Evolutionary conservation across 2,888 invertebrate genomes (phyloP), one percentile per base, ranked within the genome.

Genomic region (Ectobius pallidus): DNA sequence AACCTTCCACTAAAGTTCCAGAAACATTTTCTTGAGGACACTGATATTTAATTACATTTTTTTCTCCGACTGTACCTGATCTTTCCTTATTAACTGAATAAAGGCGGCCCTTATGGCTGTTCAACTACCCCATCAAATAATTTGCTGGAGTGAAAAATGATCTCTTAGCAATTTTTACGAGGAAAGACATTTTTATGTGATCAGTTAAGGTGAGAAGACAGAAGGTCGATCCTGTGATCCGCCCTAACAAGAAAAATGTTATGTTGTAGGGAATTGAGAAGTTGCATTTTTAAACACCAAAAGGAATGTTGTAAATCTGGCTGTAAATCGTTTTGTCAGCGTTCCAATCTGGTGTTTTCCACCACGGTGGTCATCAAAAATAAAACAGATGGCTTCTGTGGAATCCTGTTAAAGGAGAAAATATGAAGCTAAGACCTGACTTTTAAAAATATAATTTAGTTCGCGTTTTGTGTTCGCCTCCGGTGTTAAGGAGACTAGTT

Each of bases 81-180:
- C 1, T 52, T 52, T 25, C 22, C 52, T 52, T 14, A 9, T 52
- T 9, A 25, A 52, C 9, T 0, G 14, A 25, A 11, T 11, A 25
- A 52, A 20, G 52, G 52, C 52, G 52, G 52, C 25, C 52, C 20
- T 7, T 9, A 6, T 52, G n/a, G 52, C 52, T 52, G 52, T 52
- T 25, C 52, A 22, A 16, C 25, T 63, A 39, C n/a, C 63, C 63
- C 63, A 63, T 42, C 63, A 63, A 63, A 42, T 63, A 20, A 63
- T 42, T 39, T 63, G 16, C 16, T 39, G 42, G 63, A 63, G 63
- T 63, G 63, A 63, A 63, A 63, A 63, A 63, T 42, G 63, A 25
- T 42, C 63, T 63, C 25, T 63, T 63, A 63, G 63, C 63, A 42
- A 42, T 63, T 63, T 63, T 52, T 52, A 52, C 52, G 25, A 52